These are phyloP conservation scores for Thalassarche chlororhynchos DNA, from an alignment of 2,113 vertebrate genomes.

Conservation along the genomic window DNA sequence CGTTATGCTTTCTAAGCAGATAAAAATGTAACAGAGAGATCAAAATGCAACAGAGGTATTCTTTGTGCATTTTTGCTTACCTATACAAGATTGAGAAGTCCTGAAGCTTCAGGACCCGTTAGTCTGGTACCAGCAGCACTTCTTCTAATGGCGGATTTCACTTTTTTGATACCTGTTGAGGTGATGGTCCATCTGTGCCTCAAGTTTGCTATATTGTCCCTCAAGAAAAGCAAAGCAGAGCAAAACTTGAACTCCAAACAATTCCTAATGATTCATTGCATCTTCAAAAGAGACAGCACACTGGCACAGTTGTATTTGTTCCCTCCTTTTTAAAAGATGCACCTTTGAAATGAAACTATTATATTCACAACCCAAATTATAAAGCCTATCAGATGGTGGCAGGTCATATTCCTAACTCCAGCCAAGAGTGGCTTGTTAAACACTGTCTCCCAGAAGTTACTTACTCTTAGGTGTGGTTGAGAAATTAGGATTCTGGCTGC, in stretches of 20 bases:
- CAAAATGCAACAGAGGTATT: background rate
- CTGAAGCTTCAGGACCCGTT: background rate
- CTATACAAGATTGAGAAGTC: background rate
- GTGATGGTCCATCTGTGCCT: background rate
- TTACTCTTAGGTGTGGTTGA: background rate
- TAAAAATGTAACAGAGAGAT: background rate
- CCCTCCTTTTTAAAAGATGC: background rate
- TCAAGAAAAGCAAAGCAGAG: background rate
- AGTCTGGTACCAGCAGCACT: background rate
- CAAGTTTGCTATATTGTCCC: background rate
- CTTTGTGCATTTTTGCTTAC: background rate
- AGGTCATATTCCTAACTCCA: background rate
- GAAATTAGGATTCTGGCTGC: constrained; percentile 60
- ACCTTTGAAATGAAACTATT: background rate
- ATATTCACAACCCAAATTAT: background rate
- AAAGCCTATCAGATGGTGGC: background rate
- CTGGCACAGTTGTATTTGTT: background rate
- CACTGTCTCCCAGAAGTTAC: background rate
- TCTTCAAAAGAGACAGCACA: background rate
- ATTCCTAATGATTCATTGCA: background rate
- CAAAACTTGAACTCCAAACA: background rate
- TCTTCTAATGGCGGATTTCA: background rate
- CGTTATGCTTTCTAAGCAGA: background rate
- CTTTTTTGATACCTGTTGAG: background rate
- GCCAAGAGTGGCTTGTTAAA: background rate